Conservation (phyloP, 2,797 vertebrate species). For the Silurus lanzhouensis region DNA sequence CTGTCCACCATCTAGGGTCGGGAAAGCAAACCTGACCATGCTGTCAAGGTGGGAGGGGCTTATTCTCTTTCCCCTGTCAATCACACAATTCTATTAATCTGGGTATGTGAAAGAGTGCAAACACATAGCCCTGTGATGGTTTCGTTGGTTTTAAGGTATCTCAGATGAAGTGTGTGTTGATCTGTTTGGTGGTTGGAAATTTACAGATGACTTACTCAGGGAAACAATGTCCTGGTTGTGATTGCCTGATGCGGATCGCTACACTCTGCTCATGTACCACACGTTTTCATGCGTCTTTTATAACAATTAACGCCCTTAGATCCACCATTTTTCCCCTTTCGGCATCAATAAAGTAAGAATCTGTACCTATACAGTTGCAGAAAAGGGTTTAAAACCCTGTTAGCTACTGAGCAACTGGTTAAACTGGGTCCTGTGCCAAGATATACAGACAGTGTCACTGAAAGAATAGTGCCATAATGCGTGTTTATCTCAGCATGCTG, state of each 20-base stretch:
- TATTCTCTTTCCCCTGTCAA: background rate
- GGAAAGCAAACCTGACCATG: background rate
- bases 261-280: background rate
- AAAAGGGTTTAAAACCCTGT: background rate
- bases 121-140: background rate
- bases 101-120: background rate
- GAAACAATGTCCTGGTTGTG: background rate
- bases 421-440: conserved; percentile 7
- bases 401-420: background rate
- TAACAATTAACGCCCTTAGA: background rate
- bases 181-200: background rate
- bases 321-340: background rate
- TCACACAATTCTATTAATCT: no score
- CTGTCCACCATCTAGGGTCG: no score
- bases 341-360: conserved; percentile 7
- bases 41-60: background rate
- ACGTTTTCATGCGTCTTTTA: background rate
- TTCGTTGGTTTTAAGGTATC: no score
- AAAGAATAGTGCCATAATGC: background rate
- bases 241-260: background rate
- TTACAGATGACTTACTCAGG: background rate
- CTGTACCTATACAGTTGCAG: background rate
- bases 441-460: background rate
- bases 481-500: background rate
- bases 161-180: background rate